Conservation (phyloP, 2,797 vertebrate genomes). For the Typhlichthys eigenmanni region DNA sequence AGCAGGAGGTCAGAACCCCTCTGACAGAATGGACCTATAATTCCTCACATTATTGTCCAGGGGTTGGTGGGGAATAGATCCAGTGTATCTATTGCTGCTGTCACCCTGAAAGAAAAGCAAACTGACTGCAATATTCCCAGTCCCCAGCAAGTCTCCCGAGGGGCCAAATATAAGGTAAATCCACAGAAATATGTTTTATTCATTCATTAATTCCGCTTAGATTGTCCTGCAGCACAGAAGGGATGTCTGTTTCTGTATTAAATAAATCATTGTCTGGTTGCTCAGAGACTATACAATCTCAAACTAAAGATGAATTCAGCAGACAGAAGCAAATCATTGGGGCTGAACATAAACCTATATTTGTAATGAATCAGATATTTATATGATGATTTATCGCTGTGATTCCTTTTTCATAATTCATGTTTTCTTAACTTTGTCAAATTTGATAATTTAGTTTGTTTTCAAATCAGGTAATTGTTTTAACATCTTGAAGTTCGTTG, state of each 20-base stretch:
- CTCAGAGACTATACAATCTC: constrained; percentile 27
- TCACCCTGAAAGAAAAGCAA: background rate
- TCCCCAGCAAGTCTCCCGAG: constrained; percentile 8
- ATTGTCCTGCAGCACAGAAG: constrained; percentile 15
- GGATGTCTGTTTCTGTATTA: constrained; percentile 13
- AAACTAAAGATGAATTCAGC: constrained; percentile 26
- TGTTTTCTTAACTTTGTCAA: constrained; percentile 20
- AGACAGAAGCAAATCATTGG: constrained; percentile 15
- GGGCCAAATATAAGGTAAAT: constrained; percentile 27
- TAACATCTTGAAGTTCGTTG: too few species aligned
- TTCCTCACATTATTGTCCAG: constrained; percentile 1
- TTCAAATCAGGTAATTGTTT: background rate
- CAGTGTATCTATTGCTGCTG: too few species aligned
- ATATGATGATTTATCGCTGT: constrained; percentile 33
- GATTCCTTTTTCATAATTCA: background rate
- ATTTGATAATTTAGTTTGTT: constrained; percentile 10
- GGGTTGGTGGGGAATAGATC: constrained; percentile 5
- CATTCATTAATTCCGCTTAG: constrained; percentile 14
- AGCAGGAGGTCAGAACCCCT: constrained; percentile 24
- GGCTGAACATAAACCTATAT: constrained; percentile 27
- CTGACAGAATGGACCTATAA: constrained; percentile 18
- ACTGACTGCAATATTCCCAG: constrained; percentile 2
- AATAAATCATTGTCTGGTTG: constrained; percentile 50
- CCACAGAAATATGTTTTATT: constrained; percentile 31
- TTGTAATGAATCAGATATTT: constrained; percentile 26